Evolutionary conservation across 2,888 invertebrate genomes (phyloP).

Genomic region (Eustalomyia histrio): DNA sequence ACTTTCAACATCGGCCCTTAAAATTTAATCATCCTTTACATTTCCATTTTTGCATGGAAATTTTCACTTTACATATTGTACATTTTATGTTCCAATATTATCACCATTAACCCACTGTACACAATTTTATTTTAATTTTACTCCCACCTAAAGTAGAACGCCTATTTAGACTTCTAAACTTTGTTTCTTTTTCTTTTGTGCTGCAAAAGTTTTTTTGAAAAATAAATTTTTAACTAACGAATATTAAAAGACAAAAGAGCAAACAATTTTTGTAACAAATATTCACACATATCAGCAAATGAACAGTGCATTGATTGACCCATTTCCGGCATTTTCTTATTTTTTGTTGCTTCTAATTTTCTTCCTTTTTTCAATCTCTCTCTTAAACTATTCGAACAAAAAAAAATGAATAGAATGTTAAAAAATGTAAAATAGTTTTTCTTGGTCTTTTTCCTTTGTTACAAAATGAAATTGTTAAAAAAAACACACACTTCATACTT

Average conservation of each 20-base stretch:
- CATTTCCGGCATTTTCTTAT: slow-evolving; percentile 21
- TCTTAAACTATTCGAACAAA: neutral
- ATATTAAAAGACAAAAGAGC: neutral
- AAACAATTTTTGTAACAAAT: neutral
- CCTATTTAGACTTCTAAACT: slow-evolving; percentile 1
- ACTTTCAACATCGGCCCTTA: too few relatives aligned
- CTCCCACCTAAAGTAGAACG: neutral
- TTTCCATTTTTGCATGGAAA: too few relatives aligned
- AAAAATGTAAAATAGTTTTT: slow-evolving; percentile 7
- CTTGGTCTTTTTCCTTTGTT: neutral
- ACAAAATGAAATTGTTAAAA: neutral
- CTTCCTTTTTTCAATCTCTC: slow-evolving; percentile 26
- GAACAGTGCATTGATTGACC: slow-evolving; percentile 50
- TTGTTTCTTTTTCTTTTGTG: slow-evolving; percentile 6
- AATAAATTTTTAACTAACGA: slow-evolving; percentile 30
- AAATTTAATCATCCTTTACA: too few relatives aligned
- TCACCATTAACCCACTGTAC: neutral
- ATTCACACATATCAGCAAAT: slow-evolving; percentile 27
- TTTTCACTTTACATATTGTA: too few relatives aligned
- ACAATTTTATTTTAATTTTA: neutral
- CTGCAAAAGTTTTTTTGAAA: neutral
- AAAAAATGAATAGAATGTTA: neutral
- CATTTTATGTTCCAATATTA: too few relatives aligned
- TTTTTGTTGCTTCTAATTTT: neutral
- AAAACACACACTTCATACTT: neutral